Evolutionary conservation across 1,140 invertebrate genomes (phyloP).

Genomic region (Yoshiicerus persimilis): DNA sequence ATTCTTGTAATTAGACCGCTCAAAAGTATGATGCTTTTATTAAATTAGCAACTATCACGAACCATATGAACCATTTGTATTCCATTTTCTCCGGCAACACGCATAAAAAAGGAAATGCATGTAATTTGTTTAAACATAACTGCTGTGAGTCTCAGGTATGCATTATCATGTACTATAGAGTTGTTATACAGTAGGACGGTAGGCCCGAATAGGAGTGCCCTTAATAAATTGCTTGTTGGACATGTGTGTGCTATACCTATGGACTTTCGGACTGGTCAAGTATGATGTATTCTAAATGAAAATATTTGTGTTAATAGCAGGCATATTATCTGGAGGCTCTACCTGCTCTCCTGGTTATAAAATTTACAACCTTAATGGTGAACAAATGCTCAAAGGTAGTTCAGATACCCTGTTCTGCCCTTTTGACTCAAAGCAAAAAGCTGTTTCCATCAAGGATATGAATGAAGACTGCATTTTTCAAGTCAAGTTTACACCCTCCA

Average conservation of each 20-base stretch:
- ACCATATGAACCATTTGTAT: not conserved
- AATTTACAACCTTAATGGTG: constrained; percentile 44
- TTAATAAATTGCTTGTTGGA: too few relatives aligned
- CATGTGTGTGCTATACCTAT: too few relatives aligned
- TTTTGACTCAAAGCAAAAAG: constrained; percentile 47
- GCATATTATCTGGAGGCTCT: constrained; percentile 41
- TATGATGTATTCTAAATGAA: not conserved
- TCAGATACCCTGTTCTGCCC: constrained; percentile 48
- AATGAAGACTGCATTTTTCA: constrained; percentile 48
- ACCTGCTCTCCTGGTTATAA: constrained; percentile 46
- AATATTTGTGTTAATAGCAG: constrained; percentile 12
- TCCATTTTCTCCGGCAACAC: not conserved
- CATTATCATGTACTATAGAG: too few relatives aligned
- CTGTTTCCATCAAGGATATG: constrained; percentile 43
- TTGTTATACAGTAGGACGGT: too few relatives aligned
- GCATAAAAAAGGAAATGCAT: not conserved
- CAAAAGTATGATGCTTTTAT: not conserved
- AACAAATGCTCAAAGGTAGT: constrained; percentile 42
- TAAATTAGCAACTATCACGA: not conserved
- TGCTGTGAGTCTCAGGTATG: too few relatives aligned
- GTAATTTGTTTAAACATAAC: too few relatives aligned
- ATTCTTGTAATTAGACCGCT: not conserved
- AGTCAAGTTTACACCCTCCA: constrained; percentile 48
- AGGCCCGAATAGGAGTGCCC: too few relatives aligned
- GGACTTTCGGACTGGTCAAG: not conserved